Base-by-base conservation (phyloP, 2,888 invertebrate species). In the Mystacides longicornis region DNA sequence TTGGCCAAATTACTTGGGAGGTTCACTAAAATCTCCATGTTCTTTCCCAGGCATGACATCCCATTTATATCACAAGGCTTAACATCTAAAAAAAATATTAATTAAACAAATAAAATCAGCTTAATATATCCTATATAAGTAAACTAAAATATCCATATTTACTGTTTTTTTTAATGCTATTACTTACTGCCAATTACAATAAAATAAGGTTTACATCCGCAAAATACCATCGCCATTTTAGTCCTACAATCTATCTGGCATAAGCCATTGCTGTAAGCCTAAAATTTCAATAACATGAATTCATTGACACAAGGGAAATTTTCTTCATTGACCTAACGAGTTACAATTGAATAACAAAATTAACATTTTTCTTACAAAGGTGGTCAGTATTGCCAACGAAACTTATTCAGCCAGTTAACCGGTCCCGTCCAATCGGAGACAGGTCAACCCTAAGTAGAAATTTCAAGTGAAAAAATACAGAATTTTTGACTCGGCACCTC, bases 181-280 rank as follows among this genome's bases (percentile, higher is more conserved):
- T 14, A 45, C 51, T 51, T 56, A 76, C 78, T 75, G 68, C 73
- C 74, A 66, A 71, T 72, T 4, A 73, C 69, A 58, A 77, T 73
- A 63, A 80, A 79, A 62, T 71, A 78, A 0, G 80, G 80, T 45
- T 75, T 68, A 59, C 80, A 80, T 0, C 77, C 77, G 59, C 80
- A 80, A 57, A 78, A 76, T 69, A 75, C 72, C 5, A 72, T 59
- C 0, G 79, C 75, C 71, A 78, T 70, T 0, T 71, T 69, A 54
- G 70, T 77, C 0, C 79, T 70, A 62, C 80, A 80, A 52, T 78
- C 69, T 77, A 79, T 78, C 62, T 78, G 77, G 52, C 80, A 80
- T 0, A 79, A 65, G 1, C 75, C 75, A 62, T 79, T 79, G 59
- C 79, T 78, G 65, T 79, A 79, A 0, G 76, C 74, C 76, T 77